Percentiles rank a stretch among this genome's conserved stretches.
Evolutionary conservation across 1,140 invertebrate species (phyloP).

Genomic region (Chlorops oryzae): DNA sequence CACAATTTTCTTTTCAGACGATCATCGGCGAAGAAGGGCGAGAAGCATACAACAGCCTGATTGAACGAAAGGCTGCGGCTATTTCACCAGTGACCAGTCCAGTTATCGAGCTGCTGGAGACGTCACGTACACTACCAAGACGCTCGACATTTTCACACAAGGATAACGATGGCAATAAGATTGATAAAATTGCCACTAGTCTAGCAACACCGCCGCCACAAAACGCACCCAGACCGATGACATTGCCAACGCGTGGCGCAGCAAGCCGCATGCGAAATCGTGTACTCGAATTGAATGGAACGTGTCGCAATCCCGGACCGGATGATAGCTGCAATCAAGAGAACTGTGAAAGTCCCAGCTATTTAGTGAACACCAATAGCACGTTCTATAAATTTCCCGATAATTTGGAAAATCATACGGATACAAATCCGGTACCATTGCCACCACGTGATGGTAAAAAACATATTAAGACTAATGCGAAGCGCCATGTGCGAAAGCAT

Average conservation of each 20-base stretch:
- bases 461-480: conserved; percentile 56
- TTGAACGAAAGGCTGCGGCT: conserved; percentile 57
- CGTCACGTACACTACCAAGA: conserved; percentile 29
- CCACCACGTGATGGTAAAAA: conserved; percentile 76
- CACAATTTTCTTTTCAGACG: conserved; percentile 52
- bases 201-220: conserved; percentile 16
- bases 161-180: background rate
- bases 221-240: conserved; percentile 39
- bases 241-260: conserved; percentile 35
- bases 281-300: background rate
- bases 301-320: no score
- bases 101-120: conserved; percentile 31
- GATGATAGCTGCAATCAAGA: conserved; percentile 10
- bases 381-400: conserved; percentile 36
- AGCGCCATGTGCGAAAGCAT: conserved; percentile 79
- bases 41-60: conserved; percentile 84
- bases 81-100: conserved; percentile 33
- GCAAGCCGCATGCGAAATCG: conserved; percentile 28
- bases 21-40: conserved; percentile 76
- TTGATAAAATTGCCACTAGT: conserved; percentile 2
- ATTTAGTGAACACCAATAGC: conserved; percentile 25
- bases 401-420: conserved; percentile 28
- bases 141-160: conserved; percentile 14
- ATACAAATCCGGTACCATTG: conserved; percentile 69
- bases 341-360: conserved; percentile 46